These are phyloP conservation scores for Scaptomyza reducta DNA, from an alignment of 2,888 invertebrate genomes.

Conservation along the genomic window DNA sequence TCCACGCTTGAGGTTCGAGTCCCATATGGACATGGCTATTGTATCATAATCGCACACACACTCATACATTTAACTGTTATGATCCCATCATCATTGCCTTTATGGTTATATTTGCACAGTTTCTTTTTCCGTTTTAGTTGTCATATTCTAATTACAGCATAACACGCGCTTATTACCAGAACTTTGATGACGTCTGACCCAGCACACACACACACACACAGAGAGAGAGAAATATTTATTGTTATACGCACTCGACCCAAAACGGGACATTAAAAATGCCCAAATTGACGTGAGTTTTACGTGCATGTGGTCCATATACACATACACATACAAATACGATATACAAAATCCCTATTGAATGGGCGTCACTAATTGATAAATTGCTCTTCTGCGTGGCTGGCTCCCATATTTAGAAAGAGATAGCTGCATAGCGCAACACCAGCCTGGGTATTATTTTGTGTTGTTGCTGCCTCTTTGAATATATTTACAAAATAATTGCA, in stretches of 20 bases:
- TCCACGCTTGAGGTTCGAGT: conserved; percentile 7
- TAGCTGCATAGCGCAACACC: neutral
- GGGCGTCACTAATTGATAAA: conserved; percentile 78
- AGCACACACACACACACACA: conserved; percentile 11
- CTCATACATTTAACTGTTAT: conserved; percentile 65
- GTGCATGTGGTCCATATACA: conserved; percentile 57
- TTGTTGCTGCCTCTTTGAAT: conserved; percentile 14
- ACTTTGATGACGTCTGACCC: conserved; percentile 66
- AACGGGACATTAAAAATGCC: conserved; percentile 49
- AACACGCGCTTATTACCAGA: conserved; percentile 72
- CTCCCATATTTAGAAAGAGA: conserved; percentile 35
- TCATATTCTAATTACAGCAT: conserved; percentile 77
- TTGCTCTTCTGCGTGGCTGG: conserved; percentile 63
- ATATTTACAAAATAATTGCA: conserved; percentile 39
- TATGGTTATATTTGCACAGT: conserved; percentile 35
- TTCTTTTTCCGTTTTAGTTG: conserved; percentile 20
- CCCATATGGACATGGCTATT: conserved; percentile 36
- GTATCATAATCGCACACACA: conserved; percentile 52
- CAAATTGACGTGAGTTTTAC: conserved; percentile 71
- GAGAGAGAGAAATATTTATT: conserved; percentile 25
- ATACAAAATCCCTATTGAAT: conserved; percentile 58
- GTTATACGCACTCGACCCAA: conserved; percentile 10
- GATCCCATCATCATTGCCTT: conserved; percentile 52
- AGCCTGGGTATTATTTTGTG: neutral
- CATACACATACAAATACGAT: conserved; percentile 3